These are phyloP conservation scores for Vimba vimba DNA, from an alignment of 2,113 vertebrate genomes.

Conservation along the genomic window DNA sequence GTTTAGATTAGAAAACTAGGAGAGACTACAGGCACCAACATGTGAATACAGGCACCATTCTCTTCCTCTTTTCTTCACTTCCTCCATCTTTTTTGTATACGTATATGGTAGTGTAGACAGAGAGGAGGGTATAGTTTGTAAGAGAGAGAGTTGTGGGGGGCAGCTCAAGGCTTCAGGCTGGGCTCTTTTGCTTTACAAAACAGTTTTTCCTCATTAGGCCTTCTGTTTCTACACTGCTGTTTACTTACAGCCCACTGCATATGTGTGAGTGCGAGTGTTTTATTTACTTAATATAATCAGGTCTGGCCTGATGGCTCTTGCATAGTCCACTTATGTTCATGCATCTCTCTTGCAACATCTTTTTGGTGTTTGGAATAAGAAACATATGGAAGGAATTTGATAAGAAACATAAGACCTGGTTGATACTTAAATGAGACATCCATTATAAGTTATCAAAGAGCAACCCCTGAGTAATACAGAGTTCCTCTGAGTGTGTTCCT, in stretches of 20 bases:
- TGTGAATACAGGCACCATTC: background rate
- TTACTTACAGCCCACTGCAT: slow-evolving; percentile 36
- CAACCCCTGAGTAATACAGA: slow-evolving; percentile 3
- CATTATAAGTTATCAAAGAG: background rate
- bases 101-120: slow-evolving; percentile 10
- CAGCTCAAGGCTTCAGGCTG: slow-evolving; percentile 20
- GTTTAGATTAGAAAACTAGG: no score
- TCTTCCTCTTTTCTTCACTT: background rate
- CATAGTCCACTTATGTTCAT: background rate
- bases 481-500: slow-evolving; percentile 20
- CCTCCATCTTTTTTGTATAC: background rate
- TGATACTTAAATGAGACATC: slow-evolving; percentile 9
- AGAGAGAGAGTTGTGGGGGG: background rate
- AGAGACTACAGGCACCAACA: background rate
- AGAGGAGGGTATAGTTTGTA: background rate
- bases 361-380: background rate
- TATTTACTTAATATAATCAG: background rate
- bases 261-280: background rate
- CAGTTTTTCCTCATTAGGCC: slow-evolving; percentile 41
- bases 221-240: slow-evolving; percentile 43
- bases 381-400: background rate
- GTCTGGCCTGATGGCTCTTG: background rate
- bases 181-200: slow-evolving; percentile 39
- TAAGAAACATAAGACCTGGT: background rate
- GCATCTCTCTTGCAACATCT: background rate